A percentile compares a stretch with the other conserved stretches of the same genome.
Evolutionary conservation across 1,140 invertebrate species (phyloP).

Genomic region (Steinernema feltiae): DNA sequence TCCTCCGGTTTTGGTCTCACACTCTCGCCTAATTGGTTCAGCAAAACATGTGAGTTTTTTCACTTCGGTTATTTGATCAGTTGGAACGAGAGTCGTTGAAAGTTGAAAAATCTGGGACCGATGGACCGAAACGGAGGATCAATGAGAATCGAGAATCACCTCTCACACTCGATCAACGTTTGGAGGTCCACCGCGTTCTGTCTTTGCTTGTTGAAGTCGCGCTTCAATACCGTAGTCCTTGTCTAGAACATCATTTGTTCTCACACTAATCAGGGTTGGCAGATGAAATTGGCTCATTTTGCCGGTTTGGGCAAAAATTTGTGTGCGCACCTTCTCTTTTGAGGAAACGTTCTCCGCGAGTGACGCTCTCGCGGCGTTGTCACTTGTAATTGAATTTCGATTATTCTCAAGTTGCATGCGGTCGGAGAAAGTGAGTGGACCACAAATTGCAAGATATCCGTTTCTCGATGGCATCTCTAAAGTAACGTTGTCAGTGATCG

Average conservation of each 20-base stretch:
- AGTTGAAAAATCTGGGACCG: background rate
- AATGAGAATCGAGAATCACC: background rate
- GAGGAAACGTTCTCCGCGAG: no score
- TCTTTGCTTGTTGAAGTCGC: no score
- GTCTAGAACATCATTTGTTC: no score
- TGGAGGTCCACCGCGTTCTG: background rate
- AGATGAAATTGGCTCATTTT: no score
- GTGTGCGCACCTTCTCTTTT: no score
- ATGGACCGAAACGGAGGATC: background rate
- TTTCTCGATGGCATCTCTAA: background rate
- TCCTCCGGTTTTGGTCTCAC: background rate
- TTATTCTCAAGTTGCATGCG: slow-evolving; percentile 9
- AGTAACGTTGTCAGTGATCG: background rate
- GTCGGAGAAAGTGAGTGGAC: background rate
- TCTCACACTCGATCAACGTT: background rate
- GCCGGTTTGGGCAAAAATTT: background rate
- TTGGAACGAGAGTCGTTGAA: background rate
- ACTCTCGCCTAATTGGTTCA: background rate
- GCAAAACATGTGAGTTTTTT: no score
- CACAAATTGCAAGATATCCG: background rate
- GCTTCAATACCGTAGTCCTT: no score
- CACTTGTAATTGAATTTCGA: slow-evolving; percentile 8
- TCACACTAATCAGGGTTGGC: no score
- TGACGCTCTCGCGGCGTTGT: background rate
- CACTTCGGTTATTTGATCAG: background rate